Evolutionary conservation across 2,113 vertebrate genomes (phyloP).

Genomic region (Potamarius usumacintae): DNA sequence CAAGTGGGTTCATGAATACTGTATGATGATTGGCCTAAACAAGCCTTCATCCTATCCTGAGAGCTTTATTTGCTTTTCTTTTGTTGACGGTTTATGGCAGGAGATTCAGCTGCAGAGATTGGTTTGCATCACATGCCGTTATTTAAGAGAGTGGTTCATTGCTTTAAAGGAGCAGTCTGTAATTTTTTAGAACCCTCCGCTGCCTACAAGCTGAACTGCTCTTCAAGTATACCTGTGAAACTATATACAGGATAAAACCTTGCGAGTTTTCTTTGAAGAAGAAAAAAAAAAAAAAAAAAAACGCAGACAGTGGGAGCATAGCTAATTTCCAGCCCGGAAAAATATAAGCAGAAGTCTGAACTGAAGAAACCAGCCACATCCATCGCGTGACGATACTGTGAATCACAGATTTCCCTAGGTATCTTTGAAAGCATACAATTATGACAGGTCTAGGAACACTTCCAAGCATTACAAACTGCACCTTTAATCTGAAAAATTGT

Average conservation of each 20-base stretch:
- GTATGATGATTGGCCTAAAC: not conserved
- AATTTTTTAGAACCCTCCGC: not conserved
- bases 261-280: not conserved
- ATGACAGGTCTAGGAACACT: not conserved
- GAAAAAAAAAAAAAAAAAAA: not conserved
- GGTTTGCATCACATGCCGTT: not conserved
- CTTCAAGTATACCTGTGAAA: not conserved
- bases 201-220: not conserved
- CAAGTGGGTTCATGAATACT: constrained; percentile 14
- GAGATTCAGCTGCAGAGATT: not conserved
- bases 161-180: not conserved
- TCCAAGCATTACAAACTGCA: not conserved
- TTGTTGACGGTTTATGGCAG: not conserved
- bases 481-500: not conserved
- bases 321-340: not conserved
- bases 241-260: not conserved
- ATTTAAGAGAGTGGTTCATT: not conserved
- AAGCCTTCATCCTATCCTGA: not conserved
- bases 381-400: not conserved
- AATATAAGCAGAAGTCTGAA: not conserved
- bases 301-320: not conserved
- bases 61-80: constrained; percentile 4
- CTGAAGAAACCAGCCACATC: not conserved
- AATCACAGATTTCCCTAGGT: not conserved
- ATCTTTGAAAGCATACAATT: not conserved